Evolutionary conservation across 2,888 invertebrate species (phyloP), one percentile per base, ranked within the genome.

Genomic region (Linnaemya tessellans): DNA sequence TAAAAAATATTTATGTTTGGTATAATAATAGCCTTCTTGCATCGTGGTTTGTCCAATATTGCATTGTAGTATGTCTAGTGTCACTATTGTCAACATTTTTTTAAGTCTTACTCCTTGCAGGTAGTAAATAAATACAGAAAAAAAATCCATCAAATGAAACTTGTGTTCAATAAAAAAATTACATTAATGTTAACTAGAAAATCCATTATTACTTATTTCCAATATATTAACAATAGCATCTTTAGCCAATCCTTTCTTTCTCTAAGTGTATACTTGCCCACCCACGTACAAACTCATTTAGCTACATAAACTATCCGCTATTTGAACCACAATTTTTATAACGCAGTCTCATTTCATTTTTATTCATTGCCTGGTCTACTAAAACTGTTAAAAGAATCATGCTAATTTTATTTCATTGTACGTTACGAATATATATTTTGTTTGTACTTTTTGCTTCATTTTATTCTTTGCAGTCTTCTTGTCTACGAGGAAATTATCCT

Each of bases 301-400:
- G 9, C 10, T 25, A 38, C 11, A 73, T 25, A 41, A 60, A 41
- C 13, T 58, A 18, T 20, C 20, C 11, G 13, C 22, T 22, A 22
- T 13, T 10, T 54, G 58, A 22, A 65, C 71, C 77, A 25, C 56
- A 82, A 82, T 65, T 78, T 73, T 56, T 56, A 25, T 70, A n/a
- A 43, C 22, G 46, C 30, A 38, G 35, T 68, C 38, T 49, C 18
- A 54, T 35, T 7, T 51, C 11, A 51, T 54, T 30, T 79, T 84
- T 71, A 80, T 80, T 80, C 77, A 80, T 80, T 43, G 65, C 25
- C 10, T 38, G 35, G 71, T 73, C 71, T 54, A 46, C 56, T 71
- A n/a, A 71, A 65, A 46, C 30, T 80, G 35, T 49, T 35, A 65
- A 60, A 62, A 77, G 75, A 70, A 64, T 38, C 41, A 62, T 64